Base-by-base conservation (phyloP, 2,888 invertebrate species). In the Mellilla xanthometata region DNA sequence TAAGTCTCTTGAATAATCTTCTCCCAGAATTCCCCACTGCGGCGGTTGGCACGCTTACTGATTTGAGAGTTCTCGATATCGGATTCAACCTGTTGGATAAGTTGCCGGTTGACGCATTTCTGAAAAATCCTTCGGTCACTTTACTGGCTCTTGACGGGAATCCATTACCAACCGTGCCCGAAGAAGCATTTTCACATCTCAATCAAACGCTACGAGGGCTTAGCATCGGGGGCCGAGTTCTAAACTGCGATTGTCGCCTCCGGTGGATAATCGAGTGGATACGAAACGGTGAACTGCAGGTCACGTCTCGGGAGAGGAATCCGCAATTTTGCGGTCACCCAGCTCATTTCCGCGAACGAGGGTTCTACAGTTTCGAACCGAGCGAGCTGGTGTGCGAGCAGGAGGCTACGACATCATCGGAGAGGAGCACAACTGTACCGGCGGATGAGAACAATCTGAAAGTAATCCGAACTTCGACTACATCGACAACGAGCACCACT, bases 261-360 rank as follows among this genome's bases (percentile, higher is more conserved):
- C 92, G 94, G 5, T 97, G 97, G 97, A 94, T 97, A 47, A 94
- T 95, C 49, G 94, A 97, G 70, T 97, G 97, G 97, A 96, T 97
- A 60, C 92, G 94, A 39, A 94, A 94, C 54, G 94, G 94, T 8
- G 97, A 97, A 73, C 90, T 97, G 27, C 97, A 97, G 91, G 97
- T 97, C 11, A 97, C 97, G 7, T 97, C 97, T 54, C 92, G 97
- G 29, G 97, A 97, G 80, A 91, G 96, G 62, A 96, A 96, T 78
- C 97, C 97, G 4, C 97, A 97, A 77, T 97, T 97, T 79, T 97
- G 97, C 69, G 97, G 97, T 8, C 93, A 93, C 58, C 97, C 97
- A 1, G 90, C 93, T 1, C 91, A 93, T 54, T 94, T 97, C 64
- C 92, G 95, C 44, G 95, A 96, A 52, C 91, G 95, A 32, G 96